A percentile compares a stretch with the other conserved stretches of the same genome.
phyloP scores from a whole-genome alignment of 1,140 invertebrate genomes.

The Eurosta solidaginis region DNA sequence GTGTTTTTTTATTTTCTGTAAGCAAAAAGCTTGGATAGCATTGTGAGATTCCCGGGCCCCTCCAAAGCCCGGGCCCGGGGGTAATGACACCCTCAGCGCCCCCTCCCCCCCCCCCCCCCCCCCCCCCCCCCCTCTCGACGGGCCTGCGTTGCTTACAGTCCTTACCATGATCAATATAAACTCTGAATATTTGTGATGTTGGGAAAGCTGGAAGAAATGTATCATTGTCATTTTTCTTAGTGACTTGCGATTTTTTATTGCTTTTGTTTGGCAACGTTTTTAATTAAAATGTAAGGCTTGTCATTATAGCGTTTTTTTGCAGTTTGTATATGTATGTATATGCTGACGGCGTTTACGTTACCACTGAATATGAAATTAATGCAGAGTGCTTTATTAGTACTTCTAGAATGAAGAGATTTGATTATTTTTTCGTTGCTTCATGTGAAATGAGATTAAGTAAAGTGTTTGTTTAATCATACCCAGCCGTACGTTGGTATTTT shows the following conservation, averaged over 20 bases:
- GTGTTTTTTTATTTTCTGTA: too few species aligned
- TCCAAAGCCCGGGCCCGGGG: too few species aligned
- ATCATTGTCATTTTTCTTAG: not conserved
- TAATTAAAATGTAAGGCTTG: constrained; percentile 8
- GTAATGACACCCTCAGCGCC: too few species aligned
- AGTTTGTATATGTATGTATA: not conserved
- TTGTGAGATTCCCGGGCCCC: too few species aligned
- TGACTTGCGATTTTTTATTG: not conserved
- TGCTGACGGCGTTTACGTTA: not conserved
- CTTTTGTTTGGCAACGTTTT: not conserved
- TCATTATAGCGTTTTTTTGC: not conserved
- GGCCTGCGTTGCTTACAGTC: too few species aligned
- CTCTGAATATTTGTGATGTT: not conserved
- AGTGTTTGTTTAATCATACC: too few species aligned
- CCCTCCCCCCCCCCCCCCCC: too few species aligned
- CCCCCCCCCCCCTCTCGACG: too few species aligned
- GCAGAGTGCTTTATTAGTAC: not conserved
- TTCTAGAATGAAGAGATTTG: not conserved
- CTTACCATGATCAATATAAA: too few species aligned
- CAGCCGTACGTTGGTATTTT: too few species aligned
- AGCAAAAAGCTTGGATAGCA: too few species aligned
- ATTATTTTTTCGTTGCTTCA: not conserved
- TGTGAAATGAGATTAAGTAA: not conserved
- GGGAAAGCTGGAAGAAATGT: not conserved
- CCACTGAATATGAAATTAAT: not conserved